A percentile compares a stretch with the other conserved stretches of the same genome.
phyloP scores from a whole-genome alignment of 2,113 vertebrate species.

The Acanthisitta chloris region DNA sequence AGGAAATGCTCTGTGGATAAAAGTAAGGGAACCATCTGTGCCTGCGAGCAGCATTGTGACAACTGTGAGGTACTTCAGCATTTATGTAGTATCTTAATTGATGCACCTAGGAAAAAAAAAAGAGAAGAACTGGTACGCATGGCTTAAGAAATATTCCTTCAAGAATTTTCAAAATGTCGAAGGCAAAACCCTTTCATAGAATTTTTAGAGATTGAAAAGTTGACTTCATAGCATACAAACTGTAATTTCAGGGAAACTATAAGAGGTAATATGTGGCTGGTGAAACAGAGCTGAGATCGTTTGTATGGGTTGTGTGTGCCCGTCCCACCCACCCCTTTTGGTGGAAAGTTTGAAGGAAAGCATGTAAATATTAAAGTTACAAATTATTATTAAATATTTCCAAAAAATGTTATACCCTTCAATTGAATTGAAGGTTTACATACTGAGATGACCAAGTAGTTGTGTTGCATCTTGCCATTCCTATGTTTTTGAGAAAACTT shows the following conservation, averaged over 20 bases:
- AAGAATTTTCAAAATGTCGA: background rate
- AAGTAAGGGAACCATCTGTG: background rate
- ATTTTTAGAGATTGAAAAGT: background rate
- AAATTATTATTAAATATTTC: background rate
- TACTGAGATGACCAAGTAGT: background rate
- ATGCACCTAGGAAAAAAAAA: background rate
- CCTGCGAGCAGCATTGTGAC: rapidly evolving
- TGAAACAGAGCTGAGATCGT: background rate
- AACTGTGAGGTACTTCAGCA: background rate
- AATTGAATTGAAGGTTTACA: background rate
- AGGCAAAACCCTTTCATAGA: rapidly evolving
- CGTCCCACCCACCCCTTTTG: background rate
- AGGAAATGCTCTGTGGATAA: background rate
- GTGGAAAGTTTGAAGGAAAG: background rate
- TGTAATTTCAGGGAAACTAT: background rate
- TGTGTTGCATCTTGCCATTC: background rate
- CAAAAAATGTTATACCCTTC: background rate
- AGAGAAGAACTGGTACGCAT: background rate
- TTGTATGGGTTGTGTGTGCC: background rate
- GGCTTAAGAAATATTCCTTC: background rate
- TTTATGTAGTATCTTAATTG: background rate
- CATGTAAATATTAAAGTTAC: background rate
- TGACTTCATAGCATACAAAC: background rate
- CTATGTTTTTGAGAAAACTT: background rate
- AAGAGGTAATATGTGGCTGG: background rate